Evolutionary conservation across 2,797 vertebrate genomes (phyloP), one percentile per base, ranked within the genome.

Genomic region (Linurgus olivaceus): DNA sequence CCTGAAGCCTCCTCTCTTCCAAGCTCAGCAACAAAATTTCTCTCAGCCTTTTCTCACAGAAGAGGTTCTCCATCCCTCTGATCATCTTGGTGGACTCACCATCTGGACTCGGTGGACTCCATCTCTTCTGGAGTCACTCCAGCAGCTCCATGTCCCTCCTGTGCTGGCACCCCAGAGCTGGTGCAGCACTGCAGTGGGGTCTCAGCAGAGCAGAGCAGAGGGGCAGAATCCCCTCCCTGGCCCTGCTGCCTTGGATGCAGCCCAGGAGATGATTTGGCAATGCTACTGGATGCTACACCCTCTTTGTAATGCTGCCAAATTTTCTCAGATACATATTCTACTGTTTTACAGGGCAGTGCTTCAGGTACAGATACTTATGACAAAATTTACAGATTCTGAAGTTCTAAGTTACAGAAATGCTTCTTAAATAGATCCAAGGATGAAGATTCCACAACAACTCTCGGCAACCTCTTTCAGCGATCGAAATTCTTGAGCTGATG

Each of bases 41-140:
- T 58, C 21, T 35, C 38, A 11, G 25, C 21, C 25, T 66, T 52
- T 59, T 2, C 68, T 40, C 19, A 19, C 0, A 40, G 16, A 4
- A 51, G 13, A 80, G 13, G 7, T 58, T 0, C 20, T 47, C 38
- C 20, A 47, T 6, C 17, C 11, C 29, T 33, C 20, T 66, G 33
- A 45, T 24, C 12, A 37, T 7, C 16, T 65, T 8, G 1, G 6
- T 14, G n/a, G 0, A 17, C 40, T 40, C 40, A 40, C 40, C 40
- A 40, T 40, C 40, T 40, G 40, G 40, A 40, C 40, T 40, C 16
- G 7, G 40, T 40, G 17, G 40, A 40, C 40, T 40, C 40, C 40
- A 40, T 18, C 51, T 51, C 26, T 6, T 26, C 55, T 44, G 38
- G 10, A 17, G 0, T 44, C 9, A 0, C 37, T 57, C 1, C 58